These are phyloP conservation scores for Lagodon rhomboides DNA, from an alignment of 2,797 vertebrate species.

Conservation along the genomic window DNA sequence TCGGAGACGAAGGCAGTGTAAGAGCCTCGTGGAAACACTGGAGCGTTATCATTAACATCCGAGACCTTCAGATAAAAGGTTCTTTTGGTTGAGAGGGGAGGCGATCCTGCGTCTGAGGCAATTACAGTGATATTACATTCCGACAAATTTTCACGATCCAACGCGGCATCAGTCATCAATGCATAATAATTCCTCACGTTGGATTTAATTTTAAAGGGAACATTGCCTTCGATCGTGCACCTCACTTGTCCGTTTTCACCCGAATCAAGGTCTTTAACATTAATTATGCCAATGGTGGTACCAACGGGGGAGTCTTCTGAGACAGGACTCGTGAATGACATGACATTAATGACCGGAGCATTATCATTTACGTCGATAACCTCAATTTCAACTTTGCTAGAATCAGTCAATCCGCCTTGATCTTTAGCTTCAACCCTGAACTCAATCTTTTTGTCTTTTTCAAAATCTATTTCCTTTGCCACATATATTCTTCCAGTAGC, in stretches of 20 bases:
- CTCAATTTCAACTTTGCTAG: constrained; percentile 83
- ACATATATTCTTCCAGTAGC: constrained; percentile 78
- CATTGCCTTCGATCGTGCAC: constrained; percentile 51
- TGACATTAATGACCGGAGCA: constrained; percentile 80
- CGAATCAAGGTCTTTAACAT: constrained; percentile 81
- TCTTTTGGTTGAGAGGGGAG: constrained; percentile 64
- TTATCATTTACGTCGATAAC: constrained; percentile 90
- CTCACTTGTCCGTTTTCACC: constrained; percentile 65
- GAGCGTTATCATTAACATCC: constrained; percentile 83
- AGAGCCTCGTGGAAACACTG: constrained; percentile 61
- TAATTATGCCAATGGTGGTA: constrained; percentile 84
- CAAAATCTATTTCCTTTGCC: constrained; percentile 81
- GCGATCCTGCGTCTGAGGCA: constrained; percentile 73
- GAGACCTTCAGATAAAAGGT: constrained; percentile 72
- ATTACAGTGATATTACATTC: constrained; percentile 79
- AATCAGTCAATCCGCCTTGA: constrained; percentile 70
- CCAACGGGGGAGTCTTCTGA: constrained; percentile 82
- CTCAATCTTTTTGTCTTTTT: constrained; percentile 78
- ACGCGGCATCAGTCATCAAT: constrained; percentile 64
- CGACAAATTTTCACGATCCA: constrained; percentile 77
- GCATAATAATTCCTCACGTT: constrained; percentile 74
- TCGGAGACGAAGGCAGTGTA: constrained; percentile 55
- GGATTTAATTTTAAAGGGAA: constrained; percentile 70
- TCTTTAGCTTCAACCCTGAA: constrained; percentile 85
- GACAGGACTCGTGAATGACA: constrained; percentile 81